Percentiles rank a stretch among this genome's conserved stretches.
These are phyloP conservation scores for Hydrophis major DNA, from an alignment of 2,797 vertebrate genomes.

Conservation along the genomic window DNA sequence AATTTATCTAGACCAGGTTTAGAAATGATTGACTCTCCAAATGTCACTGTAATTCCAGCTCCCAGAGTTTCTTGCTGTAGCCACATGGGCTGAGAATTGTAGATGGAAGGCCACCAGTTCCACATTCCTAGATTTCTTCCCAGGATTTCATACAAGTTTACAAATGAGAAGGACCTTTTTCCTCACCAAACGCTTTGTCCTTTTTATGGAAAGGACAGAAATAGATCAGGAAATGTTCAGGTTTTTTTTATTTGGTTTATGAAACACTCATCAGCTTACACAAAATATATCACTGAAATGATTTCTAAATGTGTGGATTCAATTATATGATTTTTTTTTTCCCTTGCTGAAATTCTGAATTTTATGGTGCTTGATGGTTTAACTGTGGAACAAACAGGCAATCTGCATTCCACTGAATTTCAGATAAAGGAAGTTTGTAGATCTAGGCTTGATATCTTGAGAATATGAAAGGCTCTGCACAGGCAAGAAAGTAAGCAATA, in stretches of 20 bases:
- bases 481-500: constrained; percentile 1
- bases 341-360: neutral
- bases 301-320: neutral
- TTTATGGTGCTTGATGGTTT: neutral
- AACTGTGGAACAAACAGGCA: neutral
- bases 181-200: neutral
- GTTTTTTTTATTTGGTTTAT: neutral
- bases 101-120: neutral
- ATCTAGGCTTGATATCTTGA: neutral
- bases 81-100: too few species aligned
- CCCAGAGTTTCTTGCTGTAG: neutral
- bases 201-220: neutral
- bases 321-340: neutral
- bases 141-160: neutral
- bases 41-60: neutral
- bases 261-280: neutral
- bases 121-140: neutral
- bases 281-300: neutral
- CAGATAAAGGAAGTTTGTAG: neutral
- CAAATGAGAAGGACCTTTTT: neutral
- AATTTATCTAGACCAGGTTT: neutral
- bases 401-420: neutral
- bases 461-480: neutral
- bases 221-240: neutral
- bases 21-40: neutral